Evolutionary conservation across 2,888 invertebrate genomes (phyloP), one percentile per base, ranked within the genome.

Genomic region (Morpho achilles): DNA sequence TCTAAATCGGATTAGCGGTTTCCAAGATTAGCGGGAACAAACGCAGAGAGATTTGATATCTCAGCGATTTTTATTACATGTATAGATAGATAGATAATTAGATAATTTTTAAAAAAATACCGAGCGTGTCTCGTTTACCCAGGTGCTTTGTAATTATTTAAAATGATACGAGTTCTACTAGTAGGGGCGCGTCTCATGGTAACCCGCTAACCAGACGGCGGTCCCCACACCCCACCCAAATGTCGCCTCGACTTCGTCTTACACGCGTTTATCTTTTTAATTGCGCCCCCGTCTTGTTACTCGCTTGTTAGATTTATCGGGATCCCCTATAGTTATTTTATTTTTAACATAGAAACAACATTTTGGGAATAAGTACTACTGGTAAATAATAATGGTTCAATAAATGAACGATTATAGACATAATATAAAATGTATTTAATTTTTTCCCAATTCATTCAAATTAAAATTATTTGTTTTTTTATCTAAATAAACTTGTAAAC

Each of bases 251-350:
- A 68, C 81, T 79, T 74, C 80, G 79, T 84, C 85, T 86, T 85
- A 80, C 74, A 75, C 77, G 82, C 87, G 84, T 86, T 88, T 87
- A 84, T 88, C 86, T 88, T 89, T 88, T 88, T 88, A 87, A 88
- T 88, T 88, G 85, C 79, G 71, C 79, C 75, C 56, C 60, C 76
- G 76, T 77, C 74, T 79, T 79, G 79, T 82, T 80, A 78, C 77
- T 73, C 72, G 74, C 78, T 80, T 76, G 76, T 80, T 81, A 76
- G 73, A 82, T 82, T 80, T 80, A 80, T 74, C 71, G 59, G 56
- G 62, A 65, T 64, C 64, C 62, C 58, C 57, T 63, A 62, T 60
- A 59, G 58, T 55, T 62, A 57, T 55, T 62, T 59, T 59, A 50
- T 64, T 64, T 64, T 60, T 62, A 48, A 59, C 42, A 9, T 48